Base-by-base conservation (phyloP, 2,797 vertebrate species). In the Liparis tanakae region DNA sequence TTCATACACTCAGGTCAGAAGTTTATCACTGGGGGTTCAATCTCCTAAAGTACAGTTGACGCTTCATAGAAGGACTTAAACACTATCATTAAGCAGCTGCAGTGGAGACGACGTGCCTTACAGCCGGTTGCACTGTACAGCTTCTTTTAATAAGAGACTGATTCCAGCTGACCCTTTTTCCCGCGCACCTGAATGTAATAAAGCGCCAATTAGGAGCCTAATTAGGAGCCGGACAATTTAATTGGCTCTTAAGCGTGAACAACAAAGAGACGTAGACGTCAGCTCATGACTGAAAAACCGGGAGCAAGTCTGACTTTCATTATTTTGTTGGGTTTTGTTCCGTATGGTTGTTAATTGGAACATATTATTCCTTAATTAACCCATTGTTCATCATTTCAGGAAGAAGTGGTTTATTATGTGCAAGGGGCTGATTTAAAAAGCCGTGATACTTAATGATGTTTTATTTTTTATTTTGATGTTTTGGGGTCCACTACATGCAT, bases 181-280 rank as follows among this genome's bases (percentile, higher is more conserved):
- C 39, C 44, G 34, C 4, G 9, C 76, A 72, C 65, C 80, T 76
- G 82, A 63, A 57, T 80, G 60, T 59, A 76, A 81, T 83, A 67
- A 79, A 70, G 70, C 46, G 20, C 65, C 70, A 65, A 84, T 86
- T 72, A 73, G 67, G 30, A 30, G 63, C 51, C 61, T 70, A 53
- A 81, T 80, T 72, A 69, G 36, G 46, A 67, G 65, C 30, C 6
- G 36, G 34, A 0, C 63, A 14, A 33, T 74, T 70, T 30, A 80
- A 74, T 72, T 68, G 61, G 33, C 34, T 69, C 54, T 66, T 66
- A 54, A 82, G 74, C 64, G 51, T 25, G 7, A 46, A 53, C 64
- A 68, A 86, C 58, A 80, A 77, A 37, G 25, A 78, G 48, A 30
- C n/a, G 9, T 3, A 48, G 51, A 66, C 36, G 65, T 71, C 84